Base-by-base conservation (phyloP, 2,888 invertebrate species). In the Parnassius apollo region DNA sequence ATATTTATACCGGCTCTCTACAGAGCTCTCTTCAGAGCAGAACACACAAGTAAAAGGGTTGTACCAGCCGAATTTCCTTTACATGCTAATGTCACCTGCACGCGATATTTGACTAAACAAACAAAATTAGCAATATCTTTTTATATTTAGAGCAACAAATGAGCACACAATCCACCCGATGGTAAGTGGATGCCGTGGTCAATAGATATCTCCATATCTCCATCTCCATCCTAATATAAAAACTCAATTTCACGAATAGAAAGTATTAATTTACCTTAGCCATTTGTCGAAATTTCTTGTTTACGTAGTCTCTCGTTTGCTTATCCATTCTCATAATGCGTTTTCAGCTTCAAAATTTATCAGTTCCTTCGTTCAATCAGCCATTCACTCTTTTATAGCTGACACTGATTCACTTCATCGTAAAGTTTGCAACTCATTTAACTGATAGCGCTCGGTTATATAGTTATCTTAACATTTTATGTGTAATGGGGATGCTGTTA, bases 311-410 rank as follows among this genome's bases (percentile, higher is more conserved):
- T 46, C 46, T 46, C 18, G 56, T 12, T 57, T 13, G 57, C 8
- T 50, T 50, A 45, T 52, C 13, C n/a, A 44, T 52, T 45, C 45
- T 52, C 9, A 59, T 58, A 58, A 25, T 9, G 59, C 35, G 45
- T 46, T 13, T 51, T 44, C 25, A 42, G 11, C 12, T 49, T 50
- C 50, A 46, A 1, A 1, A 18, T 46, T 12, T 11, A 45, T 46
- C 25, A 22, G n/a, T 49, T 42, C 49, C 42, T 57, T 44, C 46
- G 44, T 25, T 57, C 42, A 25, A 45, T 59, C 45, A 45, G 1
- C 42, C 49, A 60, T 60, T 55, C 42, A 49, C 13, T 48, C 13
- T 13, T 60, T 60, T 50, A 60, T 49, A 49, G 13, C 42, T 42
- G 4, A 42, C 12, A 25, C 9, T 35, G 35, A 35, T 59, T 52